Evolutionary conservation across 1,140 invertebrate genomes (phyloP), one percentile per base, ranked within the genome.

Genomic region (Cydia strobilella): DNA sequence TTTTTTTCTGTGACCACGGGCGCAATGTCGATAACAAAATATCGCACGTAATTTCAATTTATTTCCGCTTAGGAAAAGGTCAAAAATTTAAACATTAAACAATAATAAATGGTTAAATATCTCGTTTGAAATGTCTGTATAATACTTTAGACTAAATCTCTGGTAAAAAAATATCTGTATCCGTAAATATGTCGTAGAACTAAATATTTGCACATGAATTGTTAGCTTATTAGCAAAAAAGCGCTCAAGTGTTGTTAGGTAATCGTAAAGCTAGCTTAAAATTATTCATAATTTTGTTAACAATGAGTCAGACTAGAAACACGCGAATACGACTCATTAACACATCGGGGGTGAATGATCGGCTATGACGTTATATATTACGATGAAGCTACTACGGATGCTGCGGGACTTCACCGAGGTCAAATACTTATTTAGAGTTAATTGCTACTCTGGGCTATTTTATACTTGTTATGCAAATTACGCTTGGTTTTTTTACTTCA

Each of bases 381-480:
- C 54, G 54, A 59, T 59, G 18, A n/a, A 59, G 20, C 7, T 59
- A 59, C 20, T 59, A 59, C 54, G 54, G 54, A 59, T 59, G 20
- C 54, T 59, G 20, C 18, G 54, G 54, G 54, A 3, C 18, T 9
- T 59, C 13, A 23, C 20, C 20, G 54, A 59, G 6, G 20, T 59
- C 20, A 59, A 59, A 59, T 59, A 59, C 20, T 59, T 23, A 18
- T 59, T 51, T 51, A 51, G n/a, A 51, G 42, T 15, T 51, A 18
- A 51, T 51, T 51, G 42, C 18, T 0, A 51, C n/a, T 51, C 6
- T 51, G n/a, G 48, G n/a, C 48, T 51, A 51, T 18, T 18, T 18
- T 51, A 51, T 51, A 6, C n/a, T 45, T 45, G 42, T 45, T 45
- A 45, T 15, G 42, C 42, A 45, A 45, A 45, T 45, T 45, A 45